Conservation (phyloP, 2,888 invertebrate genomes). For the Hyles lineata region DNA sequence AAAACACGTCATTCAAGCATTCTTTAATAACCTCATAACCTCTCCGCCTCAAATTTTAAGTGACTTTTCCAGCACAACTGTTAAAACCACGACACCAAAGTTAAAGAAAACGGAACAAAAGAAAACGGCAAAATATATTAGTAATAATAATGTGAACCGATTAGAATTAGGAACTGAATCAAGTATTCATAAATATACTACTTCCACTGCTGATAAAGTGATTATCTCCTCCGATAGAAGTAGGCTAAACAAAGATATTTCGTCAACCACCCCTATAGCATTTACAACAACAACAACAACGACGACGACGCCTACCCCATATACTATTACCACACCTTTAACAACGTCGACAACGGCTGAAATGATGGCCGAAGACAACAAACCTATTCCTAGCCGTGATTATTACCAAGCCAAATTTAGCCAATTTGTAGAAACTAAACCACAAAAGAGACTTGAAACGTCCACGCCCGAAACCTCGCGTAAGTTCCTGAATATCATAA, state of each 20-base stretch:
- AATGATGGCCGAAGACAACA: slow-evolving; percentile 17
- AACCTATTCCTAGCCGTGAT: slow-evolving; percentile 48
- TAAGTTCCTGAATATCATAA: slow-evolving; percentile 65
- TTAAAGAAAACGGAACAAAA: slow-evolving; percentile 55
- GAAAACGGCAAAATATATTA: slow-evolving; percentile 59
- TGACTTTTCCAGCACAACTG: slow-evolving; percentile 50
- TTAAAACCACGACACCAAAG: slow-evolving; percentile 39
- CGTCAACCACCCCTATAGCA: slow-evolving; percentile 55
- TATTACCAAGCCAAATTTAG: slow-evolving; percentile 65
- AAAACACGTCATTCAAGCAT: slow-evolving; percentile 72
- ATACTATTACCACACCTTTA: slow-evolving; percentile 47
- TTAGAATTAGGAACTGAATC: slow-evolving; percentile 73
- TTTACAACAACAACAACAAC: slow-evolving; percentile 56
- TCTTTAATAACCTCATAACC: slow-evolving; percentile 65
- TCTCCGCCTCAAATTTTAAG: slow-evolving; percentile 46
- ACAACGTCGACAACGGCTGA: slow-evolving; percentile 39
- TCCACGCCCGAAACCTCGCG: slow-evolving; percentile 52
- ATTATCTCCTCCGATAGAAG: slow-evolving; percentile 44
- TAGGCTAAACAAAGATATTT: slow-evolving; percentile 48
- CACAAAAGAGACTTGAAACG: slow-evolving; percentile 42
- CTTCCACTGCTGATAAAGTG: slow-evolving; percentile 47
- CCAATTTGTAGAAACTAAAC: slow-evolving; percentile 55
- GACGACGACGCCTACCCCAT: slow-evolving; percentile 41
- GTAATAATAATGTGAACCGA: slow-evolving; percentile 64
- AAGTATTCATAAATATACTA: slow-evolving; percentile 47